phyloP scores from a whole-genome alignment of 2,888 invertebrate genomes.

The Invenusta paracnida region DNA sequence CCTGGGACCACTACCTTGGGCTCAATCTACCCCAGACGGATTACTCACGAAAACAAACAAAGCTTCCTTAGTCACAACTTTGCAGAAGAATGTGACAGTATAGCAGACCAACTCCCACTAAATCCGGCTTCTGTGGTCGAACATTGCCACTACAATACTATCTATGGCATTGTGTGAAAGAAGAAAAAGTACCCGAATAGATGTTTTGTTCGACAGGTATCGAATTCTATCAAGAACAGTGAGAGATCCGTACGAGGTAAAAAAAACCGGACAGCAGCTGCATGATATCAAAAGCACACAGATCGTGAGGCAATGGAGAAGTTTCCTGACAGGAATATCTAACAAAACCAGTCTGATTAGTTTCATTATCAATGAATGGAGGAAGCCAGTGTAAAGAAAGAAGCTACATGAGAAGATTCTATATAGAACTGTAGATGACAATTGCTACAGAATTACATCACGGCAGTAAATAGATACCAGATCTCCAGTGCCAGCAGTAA shows the following conservation, averaged over 20 bases:
- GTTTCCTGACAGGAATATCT: conserved; percentile 24
- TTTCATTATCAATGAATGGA: conserved; percentile 43
- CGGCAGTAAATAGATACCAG: background rate
- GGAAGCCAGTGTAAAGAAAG: conserved; percentile 10
- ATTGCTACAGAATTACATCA: no score
- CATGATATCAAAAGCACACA: conserved; percentile 42
- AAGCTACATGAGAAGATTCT: conserved; percentile 11
- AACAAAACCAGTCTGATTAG: conserved; percentile 43
- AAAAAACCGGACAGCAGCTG: no score
- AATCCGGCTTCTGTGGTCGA: conserved; percentile 44
- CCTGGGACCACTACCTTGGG: conserved; percentile 45
- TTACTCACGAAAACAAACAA: conserved; percentile 45
- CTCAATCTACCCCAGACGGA: conserved; percentile 44
- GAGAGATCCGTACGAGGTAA: conserved; percentile 5
- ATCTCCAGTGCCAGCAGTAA: background rate
- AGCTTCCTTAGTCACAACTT: no score
- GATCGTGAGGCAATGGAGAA: conserved; percentile 43
- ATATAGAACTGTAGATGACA: no score
- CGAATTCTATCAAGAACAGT: conserved; percentile 16
- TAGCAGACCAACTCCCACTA: conserved; percentile 39
- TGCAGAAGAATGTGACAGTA: conserved; percentile 43
- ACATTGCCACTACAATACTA: conserved; percentile 41
- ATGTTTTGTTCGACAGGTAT: background rate
- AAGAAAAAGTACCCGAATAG: conserved; percentile 23
- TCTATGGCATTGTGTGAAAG: conserved; percentile 39